phyloP scores from a whole-genome alignment of 2,797 vertebrate species.

The Anniella stebbinsi region DNA sequence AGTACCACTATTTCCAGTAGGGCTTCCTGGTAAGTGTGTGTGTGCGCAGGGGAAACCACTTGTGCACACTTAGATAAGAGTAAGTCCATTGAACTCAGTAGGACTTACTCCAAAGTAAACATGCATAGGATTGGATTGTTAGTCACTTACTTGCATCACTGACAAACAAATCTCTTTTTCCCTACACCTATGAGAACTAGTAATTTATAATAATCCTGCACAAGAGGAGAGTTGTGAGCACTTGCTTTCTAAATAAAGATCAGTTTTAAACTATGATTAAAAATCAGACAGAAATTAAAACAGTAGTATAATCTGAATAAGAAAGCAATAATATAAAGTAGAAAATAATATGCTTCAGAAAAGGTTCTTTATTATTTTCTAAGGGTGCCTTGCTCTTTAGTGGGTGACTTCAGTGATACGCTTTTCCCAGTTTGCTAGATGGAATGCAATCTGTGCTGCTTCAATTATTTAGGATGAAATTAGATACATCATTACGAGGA shows the following conservation, averaged over 20 bases:
- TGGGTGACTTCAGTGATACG: slow-evolving; percentile 8
- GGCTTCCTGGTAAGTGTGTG: not conserved
- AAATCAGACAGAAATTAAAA: not conserved
- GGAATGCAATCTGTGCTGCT: slow-evolving; percentile 59
- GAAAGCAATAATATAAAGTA: not conserved
- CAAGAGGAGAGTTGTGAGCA: not conserved
- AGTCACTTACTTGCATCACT: not conserved
- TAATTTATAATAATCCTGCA: not conserved
- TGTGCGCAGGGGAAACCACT: not conserved
- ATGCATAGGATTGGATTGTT: not conserved
- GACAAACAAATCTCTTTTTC: not conserved
- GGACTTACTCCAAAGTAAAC: not conserved
- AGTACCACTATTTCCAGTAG: not conserved
- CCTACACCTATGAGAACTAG: not conserved
- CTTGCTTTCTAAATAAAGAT: not conserved
- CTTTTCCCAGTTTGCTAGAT: slow-evolving; percentile 44
- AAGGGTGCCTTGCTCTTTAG: not conserved
- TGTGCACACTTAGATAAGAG: not conserved
- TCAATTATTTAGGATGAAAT: slow-evolving; percentile 66
- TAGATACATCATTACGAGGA: slow-evolving; percentile 59
- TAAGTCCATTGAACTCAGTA: not conserved
- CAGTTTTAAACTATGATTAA: not conserved
- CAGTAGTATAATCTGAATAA: not conserved
- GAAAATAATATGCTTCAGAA: not conserved
- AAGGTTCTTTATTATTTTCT: not conserved